These are phyloP conservation scores for Patella pellucida DNA, from an alignment of 2,888 invertebrate species.

Conservation along the genomic window DNA sequence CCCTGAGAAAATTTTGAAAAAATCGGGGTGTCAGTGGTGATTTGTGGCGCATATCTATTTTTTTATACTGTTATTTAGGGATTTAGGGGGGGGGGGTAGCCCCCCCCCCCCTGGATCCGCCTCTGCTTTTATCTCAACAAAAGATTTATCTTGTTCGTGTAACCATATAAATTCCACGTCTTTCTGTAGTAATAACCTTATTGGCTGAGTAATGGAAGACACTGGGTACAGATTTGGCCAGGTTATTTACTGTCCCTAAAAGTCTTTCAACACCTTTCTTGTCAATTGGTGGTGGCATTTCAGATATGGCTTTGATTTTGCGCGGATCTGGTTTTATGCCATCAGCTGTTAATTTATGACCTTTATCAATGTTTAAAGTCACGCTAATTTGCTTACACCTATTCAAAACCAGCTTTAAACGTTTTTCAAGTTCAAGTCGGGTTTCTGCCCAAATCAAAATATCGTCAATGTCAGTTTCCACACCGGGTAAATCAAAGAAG, in stretches of 20 bases:
- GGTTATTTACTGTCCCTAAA: conserved; percentile 33
- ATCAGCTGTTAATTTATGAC: conserved; percentile 23
- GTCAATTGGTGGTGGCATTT: conserved; percentile 30
- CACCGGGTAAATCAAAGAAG: conserved; percentile 32
- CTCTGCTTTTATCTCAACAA: conserved; percentile 25
- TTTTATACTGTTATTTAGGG: no score
- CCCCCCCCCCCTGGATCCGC: no score
- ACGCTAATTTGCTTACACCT: conserved; percentile 14
- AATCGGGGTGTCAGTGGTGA: no score
- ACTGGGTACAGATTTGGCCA: conserved; percentile 36
- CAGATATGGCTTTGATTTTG: conserved; percentile 28
- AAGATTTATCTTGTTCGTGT: conserved; percentile 29
- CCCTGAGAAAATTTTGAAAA: no score
- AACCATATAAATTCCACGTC: conserved; percentile 28
- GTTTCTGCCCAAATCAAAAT: conserved; percentile 32
- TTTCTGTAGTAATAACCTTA: conserved; percentile 18
- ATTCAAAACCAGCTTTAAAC: conserved; percentile 23
- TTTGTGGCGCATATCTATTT: no score
- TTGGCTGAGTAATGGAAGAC: conserved; percentile 22
- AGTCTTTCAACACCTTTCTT: conserved; percentile 29
- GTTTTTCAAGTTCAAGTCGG: conserved; percentile 23
- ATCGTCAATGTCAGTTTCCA: conserved; percentile 36
- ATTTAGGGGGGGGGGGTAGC: no score
- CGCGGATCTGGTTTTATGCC: conserved; percentile 33
- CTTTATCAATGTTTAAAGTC: conserved; percentile 21